These are phyloP conservation scores for Typhlichthys eigenmanni DNA, from an alignment of 2,797 vertebrate species.

Conservation along the genomic window DNA sequence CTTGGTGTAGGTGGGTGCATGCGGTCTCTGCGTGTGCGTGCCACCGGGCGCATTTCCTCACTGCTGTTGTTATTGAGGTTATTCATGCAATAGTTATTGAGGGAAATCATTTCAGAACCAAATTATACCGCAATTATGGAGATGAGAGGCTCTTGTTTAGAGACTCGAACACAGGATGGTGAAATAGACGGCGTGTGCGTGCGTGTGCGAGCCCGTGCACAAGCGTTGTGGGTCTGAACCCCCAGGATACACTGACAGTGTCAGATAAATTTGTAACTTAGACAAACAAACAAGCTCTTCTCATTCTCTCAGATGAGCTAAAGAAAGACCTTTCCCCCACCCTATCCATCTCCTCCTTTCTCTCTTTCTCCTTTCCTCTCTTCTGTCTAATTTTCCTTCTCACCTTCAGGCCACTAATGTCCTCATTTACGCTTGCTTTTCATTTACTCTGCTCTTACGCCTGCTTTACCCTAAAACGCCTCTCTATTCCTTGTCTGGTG, in stretches of 20 bases:
- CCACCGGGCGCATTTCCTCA: conserved; percentile 36
- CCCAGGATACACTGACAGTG: conserved; percentile 47
- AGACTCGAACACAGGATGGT: conserved; percentile 69
- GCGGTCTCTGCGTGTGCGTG: conserved; percentile 11
- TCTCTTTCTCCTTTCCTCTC: conserved; percentile 15
- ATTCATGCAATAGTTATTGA: conserved; percentile 73
- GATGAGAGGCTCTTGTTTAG: conserved; percentile 77
- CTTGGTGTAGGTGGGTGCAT: background rate
- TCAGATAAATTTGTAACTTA: conserved; percentile 57
- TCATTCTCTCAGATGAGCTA: conserved; percentile 55
- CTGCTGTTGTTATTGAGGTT: conserved; percentile 72
- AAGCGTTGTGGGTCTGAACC: conserved; percentile 12
- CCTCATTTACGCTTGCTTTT: background rate
- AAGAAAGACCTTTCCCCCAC: conserved; percentile 20
- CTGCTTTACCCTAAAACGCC: background rate
- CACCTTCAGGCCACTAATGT: background rate
- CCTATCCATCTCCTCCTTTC: background rate
- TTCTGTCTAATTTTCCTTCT: background rate
- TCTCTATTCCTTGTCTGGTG: background rate
- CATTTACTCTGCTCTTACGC: background rate
- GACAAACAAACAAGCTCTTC: conserved; percentile 54
- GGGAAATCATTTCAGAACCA: conserved; percentile 78
- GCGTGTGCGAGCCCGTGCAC: conserved; percentile 11
- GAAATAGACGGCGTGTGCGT: conserved; percentile 32
- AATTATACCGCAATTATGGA: conserved; percentile 84